Evolutionary conservation across 1,140 invertebrate genomes (phyloP).

Genomic region (Zaprionus capensis): DNA sequence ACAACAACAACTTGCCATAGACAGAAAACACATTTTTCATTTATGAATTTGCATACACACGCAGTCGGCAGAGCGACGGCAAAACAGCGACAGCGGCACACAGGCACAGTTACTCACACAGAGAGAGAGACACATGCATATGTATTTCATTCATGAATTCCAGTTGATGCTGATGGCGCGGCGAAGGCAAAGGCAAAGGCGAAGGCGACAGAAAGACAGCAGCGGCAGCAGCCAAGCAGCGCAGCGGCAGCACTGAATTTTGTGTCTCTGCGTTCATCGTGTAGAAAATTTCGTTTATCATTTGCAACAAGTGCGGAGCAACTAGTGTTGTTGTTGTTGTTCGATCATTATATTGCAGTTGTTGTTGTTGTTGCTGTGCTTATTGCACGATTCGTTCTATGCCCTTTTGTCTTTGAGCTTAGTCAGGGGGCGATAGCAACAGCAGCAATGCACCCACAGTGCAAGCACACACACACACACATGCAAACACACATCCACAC

Average conservation of each 20-base stretch:
- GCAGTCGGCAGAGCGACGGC: slow-evolving; percentile 41
- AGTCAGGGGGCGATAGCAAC: slow-evolving; percentile 50
- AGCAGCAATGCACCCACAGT: slow-evolving; percentile 60
- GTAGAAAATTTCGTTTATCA: slow-evolving; percentile 70
- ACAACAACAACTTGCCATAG: slow-evolving; percentile 41
- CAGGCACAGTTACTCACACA: slow-evolving; percentile 22
- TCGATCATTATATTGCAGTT: slow-evolving; percentile 28
- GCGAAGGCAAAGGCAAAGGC: slow-evolving; percentile 33
- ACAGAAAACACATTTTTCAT: slow-evolving; percentile 60
- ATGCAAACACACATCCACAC: slow-evolving; percentile 10
- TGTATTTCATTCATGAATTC: slow-evolving; percentile 81
- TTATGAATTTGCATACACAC: slow-evolving; percentile 81
- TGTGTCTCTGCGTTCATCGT: slow-evolving; percentile 41
- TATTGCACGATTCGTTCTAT: slow-evolving; percentile 41
- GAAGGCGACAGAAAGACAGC: slow-evolving; percentile 22
- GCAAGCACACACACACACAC: slow-evolving; percentile 27
- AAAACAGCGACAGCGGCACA: neutral
- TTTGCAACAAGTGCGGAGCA: slow-evolving; percentile 75
- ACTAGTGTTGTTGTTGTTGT: slow-evolving; percentile 40
- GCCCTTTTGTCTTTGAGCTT: slow-evolving; percentile 65
- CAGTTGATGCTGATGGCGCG: slow-evolving; percentile 52
- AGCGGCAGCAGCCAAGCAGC: slow-evolving; percentile 23
- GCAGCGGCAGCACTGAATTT: slow-evolving; percentile 39
- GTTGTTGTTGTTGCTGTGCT: slow-evolving; percentile 30
- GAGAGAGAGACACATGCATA: slow-evolving; percentile 49